A percentile compares a stretch with the other conserved stretches of the same genome.
phyloP scores from a whole-genome alignment of 1,140 invertebrate species.

The Calosoma granatense region DNA sequence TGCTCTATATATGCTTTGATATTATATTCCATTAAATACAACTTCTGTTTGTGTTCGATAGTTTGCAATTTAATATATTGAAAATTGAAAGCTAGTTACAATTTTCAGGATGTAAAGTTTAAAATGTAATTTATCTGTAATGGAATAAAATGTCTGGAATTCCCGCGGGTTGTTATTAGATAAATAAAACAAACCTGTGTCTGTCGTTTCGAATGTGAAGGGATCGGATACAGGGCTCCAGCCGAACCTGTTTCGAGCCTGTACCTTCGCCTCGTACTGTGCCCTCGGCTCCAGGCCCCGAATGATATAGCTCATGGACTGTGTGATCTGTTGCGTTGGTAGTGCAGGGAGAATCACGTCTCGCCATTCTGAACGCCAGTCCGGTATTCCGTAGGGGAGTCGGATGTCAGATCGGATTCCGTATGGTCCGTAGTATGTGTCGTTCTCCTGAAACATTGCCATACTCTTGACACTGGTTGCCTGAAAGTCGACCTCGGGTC shows the following conservation, averaged over 20 bases:
- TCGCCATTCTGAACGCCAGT: constrained; percentile 43
- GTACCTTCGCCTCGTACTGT: constrained; percentile 51
- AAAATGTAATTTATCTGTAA: too few species aligned
- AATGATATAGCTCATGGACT: constrained; percentile 49
- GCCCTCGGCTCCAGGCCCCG: constrained; percentile 43
- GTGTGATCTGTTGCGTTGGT: constrained; percentile 32
- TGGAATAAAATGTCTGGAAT: too few species aligned
- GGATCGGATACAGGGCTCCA: constrained; percentile 48
- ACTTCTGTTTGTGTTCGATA: too few species aligned
- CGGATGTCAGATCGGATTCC: constrained; percentile 20
- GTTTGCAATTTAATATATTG: too few species aligned
- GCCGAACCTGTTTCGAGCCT: constrained; percentile 51
- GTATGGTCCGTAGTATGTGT: constrained; percentile 21
- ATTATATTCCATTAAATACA: too few species aligned
- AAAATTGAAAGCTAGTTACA: too few species aligned
- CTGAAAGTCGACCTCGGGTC: not conserved
- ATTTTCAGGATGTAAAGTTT: too few species aligned
- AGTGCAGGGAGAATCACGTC: constrained; percentile 47
- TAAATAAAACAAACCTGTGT: constrained; percentile 27
- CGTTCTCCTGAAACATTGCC: constrained; percentile 23
- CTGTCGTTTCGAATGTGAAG: constrained; percentile 39
- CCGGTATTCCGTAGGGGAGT: constrained; percentile 3
- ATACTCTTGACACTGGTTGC: not conserved
- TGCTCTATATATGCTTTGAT: too few species aligned
- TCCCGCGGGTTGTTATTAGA: too few species aligned